A percentile compares a stretch with the other conserved stretches of the same genome.
Evolutionary conservation across 2,888 invertebrate genomes (phyloP).

Genomic region (Gymnoscelis rufifasciata): DNA sequence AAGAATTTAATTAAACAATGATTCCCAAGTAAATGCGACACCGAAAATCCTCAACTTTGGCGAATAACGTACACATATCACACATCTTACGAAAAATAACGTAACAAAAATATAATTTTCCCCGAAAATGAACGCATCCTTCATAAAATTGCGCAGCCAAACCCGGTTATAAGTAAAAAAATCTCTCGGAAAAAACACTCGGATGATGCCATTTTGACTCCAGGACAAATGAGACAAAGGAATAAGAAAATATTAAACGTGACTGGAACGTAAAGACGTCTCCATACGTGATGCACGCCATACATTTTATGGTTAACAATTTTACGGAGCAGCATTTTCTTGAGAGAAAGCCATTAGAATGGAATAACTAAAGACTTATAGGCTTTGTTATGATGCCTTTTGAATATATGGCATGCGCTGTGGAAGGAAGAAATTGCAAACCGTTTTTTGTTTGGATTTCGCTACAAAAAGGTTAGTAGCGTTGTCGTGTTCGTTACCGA

Average conservation of each 20-base stretch:
- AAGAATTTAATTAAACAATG: too few species aligned
- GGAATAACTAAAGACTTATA: neutral
- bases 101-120: constrained; percentile 15
- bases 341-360: constrained; percentile 16
- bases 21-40: too few species aligned
- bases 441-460: too few species aligned
- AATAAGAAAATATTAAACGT: constrained; percentile 78
- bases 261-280: constrained; percentile 64
- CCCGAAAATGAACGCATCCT: constrained; percentile 24
- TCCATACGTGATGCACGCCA: constrained; percentile 60
- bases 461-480: too few species aligned
- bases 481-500: too few species aligned
- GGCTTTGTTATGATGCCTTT: constrained; percentile 1
- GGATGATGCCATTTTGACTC: constrained; percentile 63
- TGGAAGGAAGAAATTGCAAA: too few species aligned
- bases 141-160: constrained; percentile 32
- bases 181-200: constrained; percentile 49
- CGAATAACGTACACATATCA: neutral
- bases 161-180: constrained; percentile 37
- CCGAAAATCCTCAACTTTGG: neutral
- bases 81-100: constrained; percentile 8
- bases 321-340: constrained; percentile 17
- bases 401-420: neutral
- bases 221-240: constrained; percentile 73
- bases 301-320: constrained; percentile 21